These are phyloP conservation scores for Anhinga anhinga DNA, from an alignment of 2,113 vertebrate species.

Conservation along the genomic window DNA sequence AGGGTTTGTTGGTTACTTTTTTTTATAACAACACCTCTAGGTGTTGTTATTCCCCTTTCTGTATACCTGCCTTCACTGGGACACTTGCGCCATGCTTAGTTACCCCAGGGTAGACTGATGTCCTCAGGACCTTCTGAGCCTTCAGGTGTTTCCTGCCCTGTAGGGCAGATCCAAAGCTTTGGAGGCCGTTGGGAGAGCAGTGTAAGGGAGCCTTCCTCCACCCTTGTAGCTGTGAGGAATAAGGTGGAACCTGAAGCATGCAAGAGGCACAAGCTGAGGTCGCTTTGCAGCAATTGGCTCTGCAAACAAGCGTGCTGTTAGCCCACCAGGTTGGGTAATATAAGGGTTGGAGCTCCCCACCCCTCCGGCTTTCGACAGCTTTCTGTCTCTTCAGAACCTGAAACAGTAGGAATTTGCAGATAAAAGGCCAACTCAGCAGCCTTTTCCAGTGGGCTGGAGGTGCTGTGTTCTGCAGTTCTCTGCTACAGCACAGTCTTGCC, in stretches of 20 bases:
- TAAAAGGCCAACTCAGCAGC: background rate
- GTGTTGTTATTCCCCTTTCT: background rate
- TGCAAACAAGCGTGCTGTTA: background rate
- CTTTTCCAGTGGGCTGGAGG: background rate
- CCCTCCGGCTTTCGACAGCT: accelerated
- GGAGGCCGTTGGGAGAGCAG: background rate
- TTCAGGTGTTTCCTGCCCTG: background rate
- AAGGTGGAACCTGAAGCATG: background rate
- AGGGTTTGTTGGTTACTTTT: background rate
- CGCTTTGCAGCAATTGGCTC: background rate
- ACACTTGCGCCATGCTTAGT: background rate
- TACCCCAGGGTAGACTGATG: background rate
- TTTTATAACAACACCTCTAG: background rate
- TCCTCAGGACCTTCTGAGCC: background rate
- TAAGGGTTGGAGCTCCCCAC: background rate
- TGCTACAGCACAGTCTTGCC: background rate
- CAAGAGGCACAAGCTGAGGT: background rate
- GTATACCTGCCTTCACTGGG: background rate
- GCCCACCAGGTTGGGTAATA: too few species aligned
- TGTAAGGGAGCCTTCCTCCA: background rate
- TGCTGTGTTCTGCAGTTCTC: background rate
- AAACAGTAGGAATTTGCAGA: background rate
- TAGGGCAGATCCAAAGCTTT: background rate
- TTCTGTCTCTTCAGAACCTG: background rate
- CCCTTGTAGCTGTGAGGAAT: background rate